Evolutionary conservation across 2,888 invertebrate genomes (phyloP), one percentile per base, ranked within the genome.

Genomic region (Mimachlamys varia): DNA sequence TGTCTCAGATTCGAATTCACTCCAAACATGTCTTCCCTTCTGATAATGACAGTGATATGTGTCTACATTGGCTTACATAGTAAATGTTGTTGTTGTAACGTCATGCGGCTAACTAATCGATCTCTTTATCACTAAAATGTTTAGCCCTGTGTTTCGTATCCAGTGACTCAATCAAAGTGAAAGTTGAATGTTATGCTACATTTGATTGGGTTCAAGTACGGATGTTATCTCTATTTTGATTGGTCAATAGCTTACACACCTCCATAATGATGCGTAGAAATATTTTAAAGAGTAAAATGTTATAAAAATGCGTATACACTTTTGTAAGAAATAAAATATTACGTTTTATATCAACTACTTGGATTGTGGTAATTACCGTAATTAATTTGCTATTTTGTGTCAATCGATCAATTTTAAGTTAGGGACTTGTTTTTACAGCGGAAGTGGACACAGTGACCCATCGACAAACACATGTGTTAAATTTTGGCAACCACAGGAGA

Each of bases 171-270:
- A 76, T 76, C 33, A 76, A 76, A 76, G 76, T 76, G 76, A 76
- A 76, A 76, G 76, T 76, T 76, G 33, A 58, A 22, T 58, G 58
- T 58, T 22, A 58, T 58, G 10, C 7, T n/a, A 58, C 19, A 10
- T 76, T 33, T 76, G 22, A 76, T 76, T 76, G 76, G 76, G 76
- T 76, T 27, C 27, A 76, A 27, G 76, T 76, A 15, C 27, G 33
- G 33, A 76, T 76, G 89, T 89, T 17, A 89, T 87, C n/a, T 53
- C 50, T 27, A 17, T 87, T 89, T 49, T 89, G 87, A 89, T 89
- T 89, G 87, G 89, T 19, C 87, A 33, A 50, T 19, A 87, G 5
- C 5, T 27, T 55, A n/a, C 89, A 89, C 89, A 89, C 89, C 89
- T 89, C 89, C 87, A 87, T 33, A 76, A 27, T 76, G 27, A 33